Percentiles rank a stretch among this genome's conserved stretches.
Conservation (phyloP, 2,113 vertebrate genomes). For the Lamprotornis superbus region DNA sequence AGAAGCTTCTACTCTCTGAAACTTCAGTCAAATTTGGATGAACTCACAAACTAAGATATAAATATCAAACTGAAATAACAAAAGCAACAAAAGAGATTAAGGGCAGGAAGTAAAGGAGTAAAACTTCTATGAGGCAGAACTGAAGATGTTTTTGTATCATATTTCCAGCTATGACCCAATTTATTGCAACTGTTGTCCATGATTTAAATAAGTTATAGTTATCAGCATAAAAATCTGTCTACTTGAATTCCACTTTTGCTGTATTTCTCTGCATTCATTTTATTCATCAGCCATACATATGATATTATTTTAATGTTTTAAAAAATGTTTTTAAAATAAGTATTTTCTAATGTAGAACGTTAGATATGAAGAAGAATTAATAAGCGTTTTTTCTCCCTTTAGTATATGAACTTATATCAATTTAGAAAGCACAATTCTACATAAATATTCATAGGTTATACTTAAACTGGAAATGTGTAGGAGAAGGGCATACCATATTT, state of each 20-base stretch:
- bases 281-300: fast-evolving
- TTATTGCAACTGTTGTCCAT: neutral
- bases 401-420: neutral
- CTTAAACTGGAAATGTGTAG: neutral
- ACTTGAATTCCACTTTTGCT: neutral
- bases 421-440: neutral
- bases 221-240: neutral
- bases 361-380: neutral
- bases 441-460: neutral
- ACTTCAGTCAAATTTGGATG: neutral
- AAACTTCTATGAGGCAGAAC: neutral
- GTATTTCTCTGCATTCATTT: neutral
- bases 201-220: neutral
- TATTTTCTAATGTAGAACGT: neutral
- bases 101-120: neutral
- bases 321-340: neutral
- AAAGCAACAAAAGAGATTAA: neutral
- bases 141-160: neutral
- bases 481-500: neutral
- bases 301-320: neutral
- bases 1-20: neutral
- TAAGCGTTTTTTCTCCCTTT: neutral
- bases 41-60: neutral
- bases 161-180: neutral
- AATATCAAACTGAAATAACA: neutral